Base-by-base conservation (phyloP, 2,888 invertebrate genomes). In the Drosophila dives region DNA sequence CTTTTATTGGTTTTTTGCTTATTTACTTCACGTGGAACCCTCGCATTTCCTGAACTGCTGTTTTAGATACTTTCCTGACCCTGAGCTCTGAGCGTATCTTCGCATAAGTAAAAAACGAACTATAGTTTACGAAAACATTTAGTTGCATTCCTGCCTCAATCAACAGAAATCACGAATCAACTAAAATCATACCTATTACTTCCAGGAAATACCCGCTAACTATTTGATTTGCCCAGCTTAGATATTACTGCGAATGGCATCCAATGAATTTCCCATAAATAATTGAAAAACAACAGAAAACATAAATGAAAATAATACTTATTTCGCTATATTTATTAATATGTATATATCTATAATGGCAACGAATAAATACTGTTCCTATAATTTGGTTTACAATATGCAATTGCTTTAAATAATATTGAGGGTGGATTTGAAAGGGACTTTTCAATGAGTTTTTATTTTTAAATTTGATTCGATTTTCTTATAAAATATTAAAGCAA, bases 11-110 rank as follows among this genome's bases (percentile, higher is more conserved):
- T 45, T 38, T 36, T 55, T 29, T 38, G 32, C 40, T 67, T 45
- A 60, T 77, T 72, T 29, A 64, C 33, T 34, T 34, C 34, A 60
- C 32, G 20, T 62, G 51, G 49, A 62, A 62, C 59, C 54, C 61
- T 81, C 67, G 68, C 72, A 77, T 77, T 81, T 81, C 72, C 81
- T 67, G 71, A 77, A 76, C 80, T 66, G n/a, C 34, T 51, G 61
- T 50, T 56, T 72, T 72, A 66, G 79, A 73, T 48, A 38, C 33
- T 64, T 58, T 69, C 29, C 26, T 29, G 77, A 77, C 77, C 77
- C 77, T 77, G 77, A 76, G 59, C 40, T 34, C 49, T 17, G 34
- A 32, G n/a, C 32, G 48, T 53, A 38, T 50, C 60, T 29, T 59
- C 26, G 45, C 26, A 36, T 55, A 45, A 20, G 23, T 6, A n/a